Evolutionary conservation across 2,797 vertebrate species (phyloP), one percentile per base, ranked within the genome.

Genomic region (Esox lucius): DNA sequence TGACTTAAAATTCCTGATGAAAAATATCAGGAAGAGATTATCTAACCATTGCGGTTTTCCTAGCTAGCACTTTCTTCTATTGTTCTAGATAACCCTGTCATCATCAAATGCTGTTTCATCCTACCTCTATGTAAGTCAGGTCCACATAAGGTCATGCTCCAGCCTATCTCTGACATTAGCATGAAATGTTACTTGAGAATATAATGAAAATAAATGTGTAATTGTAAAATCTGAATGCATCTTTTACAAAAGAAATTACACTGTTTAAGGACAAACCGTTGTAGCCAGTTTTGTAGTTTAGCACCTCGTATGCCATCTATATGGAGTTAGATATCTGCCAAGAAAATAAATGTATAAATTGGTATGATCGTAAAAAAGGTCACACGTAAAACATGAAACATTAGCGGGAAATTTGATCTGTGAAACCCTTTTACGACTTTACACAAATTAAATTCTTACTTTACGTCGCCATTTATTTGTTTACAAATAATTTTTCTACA

Each of bases 71-170:
- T 86, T 85, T 79, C 80, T n/a, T 3, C 39, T n/a, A 2, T 26
- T 28, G 75, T 66, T 68, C 59, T 35, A 56, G 15, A 67, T 76
- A 81, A 85, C 79, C 68, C 75, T 59, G 71, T 72, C 35, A 76
- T 79, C 82, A 81, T 83, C 81, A 84, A 81, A 83, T 22, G 0
- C 59, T 68, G 72, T 26, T 85, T 83, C 70, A 48, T 73, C 35
- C 69, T 76, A 62, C 66, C 33, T n/a, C 19, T 35, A 16, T 68
- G 46, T 68, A 35, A 83, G 78, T 82, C 83, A n/a, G 77, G 39
- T 42, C 75, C 71, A 56, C 0, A 15, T 61, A 64, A 0, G n/a
- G 31, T 13, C 74, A 5, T 59, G n/a, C 17, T 61, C n/a, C 31
- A 22, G 31, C 22, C n/a, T 35, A 22, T 49, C 39, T 69, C 4